phyloP scores from a whole-genome alignment of 1,140 invertebrate species.

The Phocides pigmalion region DNA sequence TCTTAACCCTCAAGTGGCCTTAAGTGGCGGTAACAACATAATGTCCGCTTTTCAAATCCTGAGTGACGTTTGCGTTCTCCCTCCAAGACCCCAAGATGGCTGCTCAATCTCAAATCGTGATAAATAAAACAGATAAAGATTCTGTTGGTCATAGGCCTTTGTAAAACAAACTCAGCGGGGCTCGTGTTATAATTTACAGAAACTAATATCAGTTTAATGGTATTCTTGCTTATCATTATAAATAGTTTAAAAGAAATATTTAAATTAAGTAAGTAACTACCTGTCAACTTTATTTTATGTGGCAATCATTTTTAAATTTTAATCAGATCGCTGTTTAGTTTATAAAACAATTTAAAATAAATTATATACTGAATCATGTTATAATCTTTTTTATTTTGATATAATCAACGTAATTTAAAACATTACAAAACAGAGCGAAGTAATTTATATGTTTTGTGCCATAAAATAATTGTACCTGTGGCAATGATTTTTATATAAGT shows the following conservation, averaged over 20 bases:
- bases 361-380: too few relatives aligned
- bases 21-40: conserved; percentile 19
- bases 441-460: too few relatives aligned
- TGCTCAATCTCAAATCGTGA: conserved; percentile 19
- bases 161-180: conserved; percentile 30
- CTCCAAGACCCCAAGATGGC: conserved; percentile 20
- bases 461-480: too few relatives aligned
- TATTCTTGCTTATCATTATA: not conserved
- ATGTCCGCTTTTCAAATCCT: conserved; percentile 29
- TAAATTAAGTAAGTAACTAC: too few relatives aligned
- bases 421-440: too few relatives aligned
- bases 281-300: not conserved
- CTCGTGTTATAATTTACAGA: conserved; percentile 10
- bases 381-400: too few relatives aligned
- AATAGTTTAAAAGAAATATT: not conserved
- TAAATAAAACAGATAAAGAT: conserved; percentile 32
- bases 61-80: conserved; percentile 27
- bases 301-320: not conserved
- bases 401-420: too few relatives aligned
- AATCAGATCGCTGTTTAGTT: too few relatives aligned
- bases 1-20: conserved; percentile 9
- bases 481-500: too few relatives aligned
- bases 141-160: conserved; percentile 25
- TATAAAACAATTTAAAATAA: too few relatives aligned
- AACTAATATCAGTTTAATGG: conserved; percentile 1